Conservation (phyloP, 2,797 vertebrate genomes). For the Limnodromus scolopaceus region DNA sequence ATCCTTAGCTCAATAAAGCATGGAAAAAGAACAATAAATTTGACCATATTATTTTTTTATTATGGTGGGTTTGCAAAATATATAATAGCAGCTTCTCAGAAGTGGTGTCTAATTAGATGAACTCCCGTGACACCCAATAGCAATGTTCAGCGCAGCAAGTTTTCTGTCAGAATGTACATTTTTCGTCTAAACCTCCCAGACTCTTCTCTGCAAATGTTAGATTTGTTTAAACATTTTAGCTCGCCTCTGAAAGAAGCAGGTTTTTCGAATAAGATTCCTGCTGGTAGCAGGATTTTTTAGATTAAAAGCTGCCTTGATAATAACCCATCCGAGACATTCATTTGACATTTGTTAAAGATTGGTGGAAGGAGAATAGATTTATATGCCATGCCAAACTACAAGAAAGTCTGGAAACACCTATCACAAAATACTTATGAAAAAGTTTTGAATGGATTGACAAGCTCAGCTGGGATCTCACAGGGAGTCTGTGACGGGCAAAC, state of each 20-base stretch:
- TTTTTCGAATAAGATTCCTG: background rate
- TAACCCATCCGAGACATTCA: background rate
- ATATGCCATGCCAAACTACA: background rate
- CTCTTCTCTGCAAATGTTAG: constrained; percentile 6
- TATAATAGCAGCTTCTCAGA: background rate
- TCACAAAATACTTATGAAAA: background rate
- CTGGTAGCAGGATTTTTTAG: constrained; percentile 3
- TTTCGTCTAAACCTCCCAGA: constrained; percentile 5
- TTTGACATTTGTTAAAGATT: background rate
- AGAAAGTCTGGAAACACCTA: background rate
- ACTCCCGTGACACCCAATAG: background rate
- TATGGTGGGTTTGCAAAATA: background rate
- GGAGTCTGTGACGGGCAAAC: background rate
- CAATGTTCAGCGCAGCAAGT: background rate
- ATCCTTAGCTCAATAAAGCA: background rate
- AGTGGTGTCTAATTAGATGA: background rate
- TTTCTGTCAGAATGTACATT: background rate
- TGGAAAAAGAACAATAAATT: background rate
- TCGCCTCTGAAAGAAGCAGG: background rate
- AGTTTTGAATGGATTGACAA: background rate
- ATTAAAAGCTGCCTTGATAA: constrained; percentile 4
- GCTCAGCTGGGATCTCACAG: background rate
- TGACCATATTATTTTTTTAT: background rate
- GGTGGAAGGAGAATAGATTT: background rate
- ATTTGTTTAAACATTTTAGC: constrained; percentile 32